phyloP scores from a whole-genome alignment of 2,797 vertebrate species.

The Tamandua tetradactyla region DNA sequence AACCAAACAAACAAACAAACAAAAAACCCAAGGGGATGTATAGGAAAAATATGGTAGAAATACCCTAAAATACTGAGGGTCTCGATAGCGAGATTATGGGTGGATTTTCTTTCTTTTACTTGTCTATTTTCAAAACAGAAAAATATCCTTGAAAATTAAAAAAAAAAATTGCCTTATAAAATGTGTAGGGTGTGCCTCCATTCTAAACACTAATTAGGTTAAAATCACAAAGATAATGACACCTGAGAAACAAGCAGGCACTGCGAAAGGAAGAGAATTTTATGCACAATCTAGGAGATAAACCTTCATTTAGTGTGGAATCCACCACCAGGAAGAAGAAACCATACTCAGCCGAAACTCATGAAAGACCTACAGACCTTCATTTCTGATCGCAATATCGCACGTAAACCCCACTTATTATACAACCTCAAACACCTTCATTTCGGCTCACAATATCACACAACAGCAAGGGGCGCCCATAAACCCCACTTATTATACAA shows the following conservation, averaged over 20 bases:
- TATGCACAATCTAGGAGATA: neutral
- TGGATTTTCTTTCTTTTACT: neutral
- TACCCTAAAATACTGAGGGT: neutral
- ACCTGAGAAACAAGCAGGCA: neutral
- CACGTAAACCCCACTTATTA: neutral
- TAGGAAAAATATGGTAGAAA: slow-evolving; percentile 34
- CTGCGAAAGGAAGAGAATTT: neutral
- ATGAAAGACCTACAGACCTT: neutral
- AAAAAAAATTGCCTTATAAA: neutral
- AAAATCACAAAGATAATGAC: neutral
- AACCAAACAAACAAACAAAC: slow-evolving; percentile 42
- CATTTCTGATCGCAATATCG: neutral
- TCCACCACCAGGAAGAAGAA: neutral
- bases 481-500: neutral
- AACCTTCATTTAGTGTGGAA: neutral
- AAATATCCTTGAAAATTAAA: neutral
- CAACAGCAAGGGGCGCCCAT: neutral
- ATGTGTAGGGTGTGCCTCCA: neutral
- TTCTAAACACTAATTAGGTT: neutral
- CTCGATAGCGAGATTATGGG: neutral
- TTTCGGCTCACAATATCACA: neutral
- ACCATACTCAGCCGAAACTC: neutral
- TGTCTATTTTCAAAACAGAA: neutral
- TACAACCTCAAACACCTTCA: neutral
- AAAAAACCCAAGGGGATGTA: neutral